These are phyloP conservation scores for Eulemur rubriventer DNA, from an alignment of 2,797 vertebrate species.

Conservation along the genomic window DNA sequence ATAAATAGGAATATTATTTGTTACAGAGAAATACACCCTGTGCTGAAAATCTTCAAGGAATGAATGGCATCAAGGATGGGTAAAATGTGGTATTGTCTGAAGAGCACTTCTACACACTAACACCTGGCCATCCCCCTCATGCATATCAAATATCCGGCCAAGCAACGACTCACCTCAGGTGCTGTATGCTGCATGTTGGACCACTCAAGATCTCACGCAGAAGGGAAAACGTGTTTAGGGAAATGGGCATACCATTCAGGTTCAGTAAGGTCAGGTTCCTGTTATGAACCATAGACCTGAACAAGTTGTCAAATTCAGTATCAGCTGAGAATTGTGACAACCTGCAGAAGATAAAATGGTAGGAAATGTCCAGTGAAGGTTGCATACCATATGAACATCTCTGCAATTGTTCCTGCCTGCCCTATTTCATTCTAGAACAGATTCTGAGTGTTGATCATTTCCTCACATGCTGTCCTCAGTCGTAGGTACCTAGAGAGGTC, in stretches of 20 bases:
- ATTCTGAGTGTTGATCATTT: neutral
- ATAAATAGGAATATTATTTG: neutral
- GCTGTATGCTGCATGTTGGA: neutral
- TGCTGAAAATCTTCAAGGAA: neutral
- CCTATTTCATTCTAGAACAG: neutral
- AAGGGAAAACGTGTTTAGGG: neutral
- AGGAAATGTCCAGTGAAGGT: neutral
- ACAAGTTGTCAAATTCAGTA: neutral
- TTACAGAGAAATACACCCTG: neutral
- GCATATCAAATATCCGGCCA: accelerated
- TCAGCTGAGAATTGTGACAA: neutral
- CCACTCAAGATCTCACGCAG: neutral
- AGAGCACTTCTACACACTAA: too few species aligned
- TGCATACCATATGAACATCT: too few species aligned
- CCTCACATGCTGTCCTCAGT: too few species aligned
- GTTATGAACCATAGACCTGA: neutral
- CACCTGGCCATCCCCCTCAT: too few species aligned
- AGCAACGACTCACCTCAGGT: neutral
- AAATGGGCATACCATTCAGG: neutral
- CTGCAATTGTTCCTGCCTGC: accelerated
- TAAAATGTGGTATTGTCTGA: neutral
- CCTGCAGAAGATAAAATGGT: neutral
- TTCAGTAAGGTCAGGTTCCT: neutral
- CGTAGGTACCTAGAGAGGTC: neutral
- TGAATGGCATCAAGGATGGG: neutral